Conservation (phyloP, 1,140 invertebrate species). For the Trialeurodes vaporariorum region DNA sequence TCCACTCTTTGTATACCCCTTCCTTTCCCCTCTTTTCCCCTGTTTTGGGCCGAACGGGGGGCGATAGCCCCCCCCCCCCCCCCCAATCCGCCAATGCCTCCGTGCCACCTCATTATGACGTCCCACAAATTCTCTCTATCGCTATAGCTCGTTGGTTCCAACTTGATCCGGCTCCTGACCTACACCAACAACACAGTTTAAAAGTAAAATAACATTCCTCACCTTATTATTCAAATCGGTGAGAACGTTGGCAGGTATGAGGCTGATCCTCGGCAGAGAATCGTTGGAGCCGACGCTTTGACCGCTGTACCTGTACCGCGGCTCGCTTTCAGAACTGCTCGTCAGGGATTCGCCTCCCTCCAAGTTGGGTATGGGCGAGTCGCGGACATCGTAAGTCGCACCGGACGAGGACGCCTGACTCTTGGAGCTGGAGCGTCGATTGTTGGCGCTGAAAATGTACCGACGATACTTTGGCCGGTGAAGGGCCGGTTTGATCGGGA, state of each 20-base stretch:
- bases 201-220: too few species aligned
- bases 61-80: too few species aligned
- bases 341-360: slow-evolving; percentile 27
- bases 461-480: slow-evolving; percentile 19
- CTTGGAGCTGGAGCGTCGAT: neutral
- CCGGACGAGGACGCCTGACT: neutral
- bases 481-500: slow-evolving; percentile 24
- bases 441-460: neutral
- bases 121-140: too few species aligned
- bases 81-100: too few species aligned
- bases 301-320: neutral
- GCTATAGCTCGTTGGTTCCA: too few species aligned
- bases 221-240: neutral
- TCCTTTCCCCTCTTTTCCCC: too few species aligned
- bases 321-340: slow-evolving; percentile 24
- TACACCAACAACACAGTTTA: too few species aligned
- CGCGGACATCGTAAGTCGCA: slow-evolving; percentile 5
- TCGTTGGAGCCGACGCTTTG: neutral
- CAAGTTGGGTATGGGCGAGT: slow-evolving; percentile 16
- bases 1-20: too few species aligned
- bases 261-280: neutral
- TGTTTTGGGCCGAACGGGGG: too few species aligned
- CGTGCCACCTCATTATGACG: too few species aligned
- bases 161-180: too few species aligned
- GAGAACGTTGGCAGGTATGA: neutral